Percentiles rank a stretch among this genome's conserved stretches.
Evolutionary conservation across 1,140 invertebrate species (phyloP).

Genomic region (Drosophila sturtevanti): DNA sequence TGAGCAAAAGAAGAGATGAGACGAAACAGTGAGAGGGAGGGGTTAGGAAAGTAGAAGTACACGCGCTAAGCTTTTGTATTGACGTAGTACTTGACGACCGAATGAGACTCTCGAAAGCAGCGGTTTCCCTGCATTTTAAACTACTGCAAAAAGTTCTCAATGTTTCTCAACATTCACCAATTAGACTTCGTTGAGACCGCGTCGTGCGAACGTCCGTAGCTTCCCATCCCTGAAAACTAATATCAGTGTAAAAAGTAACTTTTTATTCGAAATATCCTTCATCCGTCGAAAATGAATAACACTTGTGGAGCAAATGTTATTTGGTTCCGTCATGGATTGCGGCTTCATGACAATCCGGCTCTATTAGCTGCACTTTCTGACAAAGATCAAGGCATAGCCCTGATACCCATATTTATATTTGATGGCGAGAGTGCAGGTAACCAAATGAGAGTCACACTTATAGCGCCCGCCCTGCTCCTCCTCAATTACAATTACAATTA

Average conservation of each 20-base stretch:
- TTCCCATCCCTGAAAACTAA: neutral
- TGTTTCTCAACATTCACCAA: conserved; percentile 47
- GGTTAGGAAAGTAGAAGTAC: neutral
- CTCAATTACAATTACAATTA: conserved; percentile 47
- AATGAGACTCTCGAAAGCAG: conserved; percentile 36
- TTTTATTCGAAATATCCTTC: neutral
- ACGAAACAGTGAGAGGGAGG: conserved; percentile 3
- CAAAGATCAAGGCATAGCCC: conserved; percentile 72
- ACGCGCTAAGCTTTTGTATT: conserved; percentile 62
- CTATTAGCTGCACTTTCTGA: conserved; percentile 85
- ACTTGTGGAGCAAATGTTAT: conserved; percentile 62
- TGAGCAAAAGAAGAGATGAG: neutral
- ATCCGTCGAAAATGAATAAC: conserved; percentile 28
- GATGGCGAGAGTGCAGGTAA: conserved; percentile 88
- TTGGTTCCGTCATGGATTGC: conserved; percentile 90
- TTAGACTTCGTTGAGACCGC: conserved; percentile 50
- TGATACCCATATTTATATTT: conserved; percentile 89
- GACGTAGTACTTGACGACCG: conserved; percentile 60
- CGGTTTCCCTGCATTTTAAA: conserved; percentile 24
- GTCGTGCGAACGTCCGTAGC: conserved; percentile 37
- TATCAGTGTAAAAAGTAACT: neutral
- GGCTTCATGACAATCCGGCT: conserved; percentile 90
- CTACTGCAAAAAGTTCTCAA: conserved; percentile 6
- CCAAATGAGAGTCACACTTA: neutral
- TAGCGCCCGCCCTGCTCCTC: conserved; percentile 10